A percentile compares a stretch with the other conserved stretches of the same genome.
Conservation (phyloP, 2,797 vertebrate species). For the Argya squamiceps region DNA sequence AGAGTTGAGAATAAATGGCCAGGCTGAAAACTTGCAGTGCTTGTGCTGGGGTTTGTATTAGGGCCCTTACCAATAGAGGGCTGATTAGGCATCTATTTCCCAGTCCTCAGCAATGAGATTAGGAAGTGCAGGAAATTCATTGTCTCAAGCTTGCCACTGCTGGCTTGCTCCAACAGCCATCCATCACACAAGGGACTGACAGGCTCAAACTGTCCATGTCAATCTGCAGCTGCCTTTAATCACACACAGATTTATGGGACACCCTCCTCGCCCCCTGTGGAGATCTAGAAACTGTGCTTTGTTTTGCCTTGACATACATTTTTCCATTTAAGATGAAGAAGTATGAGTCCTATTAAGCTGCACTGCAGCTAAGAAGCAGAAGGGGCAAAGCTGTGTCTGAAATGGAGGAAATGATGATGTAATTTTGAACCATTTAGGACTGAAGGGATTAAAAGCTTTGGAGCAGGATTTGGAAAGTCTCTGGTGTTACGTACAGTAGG, state of each 20-base stretch:
- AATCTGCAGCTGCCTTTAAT: conserved; percentile 48
- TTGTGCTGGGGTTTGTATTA: neutral
- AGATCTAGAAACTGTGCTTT: conserved; percentile 49
- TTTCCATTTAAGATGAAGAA: conserved; percentile 61
- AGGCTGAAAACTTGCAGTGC: neutral
- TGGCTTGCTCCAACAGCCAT: neutral
- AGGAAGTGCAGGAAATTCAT: conserved; percentile 21
- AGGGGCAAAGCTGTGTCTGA: conserved; percentile 50
- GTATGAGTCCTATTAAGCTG: conserved; percentile 9
- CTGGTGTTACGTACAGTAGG: conserved; percentile 28
- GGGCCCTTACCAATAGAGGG: neutral
- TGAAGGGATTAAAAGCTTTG: conserved; percentile 70
- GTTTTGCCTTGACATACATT: conserved; percentile 57
- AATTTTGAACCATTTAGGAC: conserved; percentile 46
- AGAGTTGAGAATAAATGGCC: neutral
- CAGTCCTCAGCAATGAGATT: neutral
- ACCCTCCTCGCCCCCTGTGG: neutral
- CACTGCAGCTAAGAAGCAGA: neutral
- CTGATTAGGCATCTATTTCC: conserved; percentile 1
- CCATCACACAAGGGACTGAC: neutral
- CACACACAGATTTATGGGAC: conserved; percentile 43
- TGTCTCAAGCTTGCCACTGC: neutral
- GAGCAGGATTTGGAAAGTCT: conserved; percentile 70
- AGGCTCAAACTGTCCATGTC: neutral
- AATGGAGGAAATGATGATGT: conserved; percentile 60